Evolutionary conservation across 2,797 vertebrate species (phyloP).

Genomic region (Artibeus jamaicensis): DNA sequence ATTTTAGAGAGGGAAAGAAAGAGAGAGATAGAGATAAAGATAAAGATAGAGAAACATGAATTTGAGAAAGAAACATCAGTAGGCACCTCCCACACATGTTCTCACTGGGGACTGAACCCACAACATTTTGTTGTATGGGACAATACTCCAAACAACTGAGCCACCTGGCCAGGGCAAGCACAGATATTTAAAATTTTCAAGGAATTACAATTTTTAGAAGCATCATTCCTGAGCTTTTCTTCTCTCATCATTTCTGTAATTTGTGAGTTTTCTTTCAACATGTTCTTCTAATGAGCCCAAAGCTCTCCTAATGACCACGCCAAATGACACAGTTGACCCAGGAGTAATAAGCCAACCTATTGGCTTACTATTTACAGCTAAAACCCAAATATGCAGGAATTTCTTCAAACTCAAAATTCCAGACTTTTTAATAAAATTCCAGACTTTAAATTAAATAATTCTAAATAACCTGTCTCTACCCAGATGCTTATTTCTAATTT

Average conservation of each 20-base stretch:
- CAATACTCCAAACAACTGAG: background rate
- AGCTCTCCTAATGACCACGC: background rate
- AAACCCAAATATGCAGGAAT: background rate
- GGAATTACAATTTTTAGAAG: background rate
- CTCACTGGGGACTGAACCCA: background rate
- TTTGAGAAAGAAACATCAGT: no score
- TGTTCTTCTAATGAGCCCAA: conserved; percentile 5
- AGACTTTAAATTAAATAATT: conserved; percentile 47
- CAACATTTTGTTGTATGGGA: background rate
- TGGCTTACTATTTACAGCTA: conserved; percentile 9
- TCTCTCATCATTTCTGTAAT: background rate
- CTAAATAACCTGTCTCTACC: background rate
- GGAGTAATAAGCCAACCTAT: conserved; percentile 8
- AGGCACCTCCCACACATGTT: background rate
- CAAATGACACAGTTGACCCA: background rate
- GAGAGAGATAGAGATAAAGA: no score
- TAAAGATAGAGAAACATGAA: no score
- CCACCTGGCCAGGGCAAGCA: background rate
- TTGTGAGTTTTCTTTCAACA: background rate
- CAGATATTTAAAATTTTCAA: background rate
- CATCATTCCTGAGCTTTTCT: background rate
- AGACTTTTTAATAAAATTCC: no score
- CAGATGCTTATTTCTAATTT: conserved; percentile 53
- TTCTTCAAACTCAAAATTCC: background rate
- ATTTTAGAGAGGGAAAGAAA: no score